These are phyloP conservation scores for Cariama cristata DNA, from an alignment of 2,113 vertebrate genomes.

Conservation along the genomic window DNA sequence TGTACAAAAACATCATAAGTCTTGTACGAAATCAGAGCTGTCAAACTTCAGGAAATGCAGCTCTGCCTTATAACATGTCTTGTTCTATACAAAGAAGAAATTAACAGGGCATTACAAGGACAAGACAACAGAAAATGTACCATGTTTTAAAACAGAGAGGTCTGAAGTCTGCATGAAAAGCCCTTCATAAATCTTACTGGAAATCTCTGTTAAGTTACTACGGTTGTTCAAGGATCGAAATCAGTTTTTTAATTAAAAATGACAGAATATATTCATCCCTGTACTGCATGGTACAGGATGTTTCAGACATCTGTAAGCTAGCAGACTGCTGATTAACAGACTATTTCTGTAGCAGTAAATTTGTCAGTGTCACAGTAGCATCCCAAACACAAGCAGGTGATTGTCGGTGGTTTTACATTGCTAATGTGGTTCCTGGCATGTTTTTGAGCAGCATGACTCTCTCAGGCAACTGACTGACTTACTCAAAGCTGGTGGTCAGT, in stretches of 20 bases:
- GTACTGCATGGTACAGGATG: not conserved
- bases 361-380: fast-evolving
- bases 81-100: not conserved
- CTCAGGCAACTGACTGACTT: not conserved
- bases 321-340: not conserved
- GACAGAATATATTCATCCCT: not conserved
- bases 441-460: not conserved
- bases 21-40: not conserved
- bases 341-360: not conserved
- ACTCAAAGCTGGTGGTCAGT: not conserved
- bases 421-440: not conserved
- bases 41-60: not conserved
- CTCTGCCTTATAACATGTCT: not conserved
- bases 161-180: not conserved
- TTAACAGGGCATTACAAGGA: not conserved
- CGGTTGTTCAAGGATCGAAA: not conserved
- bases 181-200: not conserved
- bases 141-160: not conserved
- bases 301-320: not conserved
- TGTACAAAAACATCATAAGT: not conserved
- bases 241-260: not conserved
- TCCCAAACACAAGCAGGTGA: not conserved
- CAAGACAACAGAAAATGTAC: not conserved
- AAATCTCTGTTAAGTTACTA: not conserved
- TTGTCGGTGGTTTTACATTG: not conserved